Evolutionary conservation across 2,888 invertebrate species (phyloP).

Genomic region (Hypomecis punctinalis): DNA sequence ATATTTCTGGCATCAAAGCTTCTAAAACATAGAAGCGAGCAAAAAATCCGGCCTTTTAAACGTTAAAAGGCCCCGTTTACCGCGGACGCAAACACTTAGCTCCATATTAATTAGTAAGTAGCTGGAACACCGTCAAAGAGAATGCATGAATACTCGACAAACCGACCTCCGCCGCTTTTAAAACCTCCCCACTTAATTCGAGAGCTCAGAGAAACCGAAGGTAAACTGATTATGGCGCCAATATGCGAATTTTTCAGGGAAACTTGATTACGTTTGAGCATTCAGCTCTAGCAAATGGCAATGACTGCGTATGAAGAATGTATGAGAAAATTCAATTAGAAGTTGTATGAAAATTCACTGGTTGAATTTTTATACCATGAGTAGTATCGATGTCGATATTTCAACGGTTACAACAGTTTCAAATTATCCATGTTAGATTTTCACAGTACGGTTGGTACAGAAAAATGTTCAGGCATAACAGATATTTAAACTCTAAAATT

Average conservation of each 20-base stretch:
- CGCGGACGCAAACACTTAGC: conserved; percentile 84
- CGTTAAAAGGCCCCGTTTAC: conserved; percentile 84
- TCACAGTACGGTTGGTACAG: no score
- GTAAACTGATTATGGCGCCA: conserved; percentile 80
- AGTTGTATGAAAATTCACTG: not conserved
- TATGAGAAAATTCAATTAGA: conserved; percentile 2
- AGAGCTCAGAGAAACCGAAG: conserved; percentile 77
- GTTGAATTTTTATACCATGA: not conserved
- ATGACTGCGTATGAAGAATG: conserved; percentile 29
- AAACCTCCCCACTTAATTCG: conserved; percentile 78
- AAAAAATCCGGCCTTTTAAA: conserved; percentile 79
- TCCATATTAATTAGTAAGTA: conserved; percentile 84
- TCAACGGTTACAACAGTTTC: no score
- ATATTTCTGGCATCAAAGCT: conserved; percentile 75
- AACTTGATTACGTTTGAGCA: conserved; percentile 58
- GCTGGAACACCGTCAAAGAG: conserved; percentile 82
- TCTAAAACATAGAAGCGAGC: conserved; percentile 73
- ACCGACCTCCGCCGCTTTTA: conserved; percentile 80
- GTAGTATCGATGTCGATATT: no score
- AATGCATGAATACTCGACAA: conserved; percentile 83
- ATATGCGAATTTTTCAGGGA: conserved; percentile 74
- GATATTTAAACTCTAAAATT: no score
- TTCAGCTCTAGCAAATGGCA: conserved; percentile 40
- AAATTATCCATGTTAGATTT: not conserved
- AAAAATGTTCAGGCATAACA: no score